These are phyloP conservation scores for Drosophila subobscura DNA, from an alignment of 1,140 invertebrate genomes.

Conservation along the genomic window DNA sequence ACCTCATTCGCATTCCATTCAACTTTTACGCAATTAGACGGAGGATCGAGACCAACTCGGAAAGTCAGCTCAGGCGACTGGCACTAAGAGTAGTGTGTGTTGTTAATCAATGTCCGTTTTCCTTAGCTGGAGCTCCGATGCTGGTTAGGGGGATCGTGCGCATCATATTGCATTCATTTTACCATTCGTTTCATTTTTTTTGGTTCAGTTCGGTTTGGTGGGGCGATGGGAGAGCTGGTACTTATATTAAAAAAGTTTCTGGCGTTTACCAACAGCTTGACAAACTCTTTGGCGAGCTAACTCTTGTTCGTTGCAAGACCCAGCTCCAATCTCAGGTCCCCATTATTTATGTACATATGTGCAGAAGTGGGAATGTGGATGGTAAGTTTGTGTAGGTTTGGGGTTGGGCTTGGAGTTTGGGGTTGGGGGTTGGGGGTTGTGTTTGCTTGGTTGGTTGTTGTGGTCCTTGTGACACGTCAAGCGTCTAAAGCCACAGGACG, in stretches of 20 bases:
- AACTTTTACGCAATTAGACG: slow-evolving; percentile 50
- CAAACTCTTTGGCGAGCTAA: slow-evolving; percentile 65
- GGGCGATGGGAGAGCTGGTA: slow-evolving; percentile 10
- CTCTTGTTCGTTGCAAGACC: not conserved
- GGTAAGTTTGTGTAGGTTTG: too few relatives aligned
- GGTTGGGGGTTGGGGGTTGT: slow-evolving; percentile 21
- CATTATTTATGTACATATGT: slow-evolving; percentile 1
- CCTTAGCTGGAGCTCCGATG: not conserved
- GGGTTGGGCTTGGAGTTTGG: not conserved
- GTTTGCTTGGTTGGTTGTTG: slow-evolving; percentile 69
- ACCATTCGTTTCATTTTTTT: slow-evolving; percentile 12
- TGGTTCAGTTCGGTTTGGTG: not conserved
- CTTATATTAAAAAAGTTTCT: slow-evolving; percentile 77
- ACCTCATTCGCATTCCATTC: slow-evolving; percentile 33
- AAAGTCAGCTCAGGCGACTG: slow-evolving; percentile 40
- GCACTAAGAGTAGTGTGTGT: slow-evolving; percentile 41
- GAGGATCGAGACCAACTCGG: slow-evolving; percentile 30
- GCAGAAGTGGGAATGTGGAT: not conserved
- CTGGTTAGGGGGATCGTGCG: slow-evolving; percentile 16
- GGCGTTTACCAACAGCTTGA: slow-evolving; percentile 66
- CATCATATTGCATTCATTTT: slow-evolving; percentile 69
- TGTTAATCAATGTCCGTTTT: slow-evolving; percentile 41
- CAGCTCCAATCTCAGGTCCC: slow-evolving; percentile 1
- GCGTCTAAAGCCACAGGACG: slow-evolving; percentile 61
- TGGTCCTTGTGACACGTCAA: slow-evolving; percentile 74